Evolutionary conservation across 37 sponge, comb jelly and placozoan genomes (phyloP), one percentile per base, ranked within the genome.

Genomic region (Spongilla lacustris): DNA sequence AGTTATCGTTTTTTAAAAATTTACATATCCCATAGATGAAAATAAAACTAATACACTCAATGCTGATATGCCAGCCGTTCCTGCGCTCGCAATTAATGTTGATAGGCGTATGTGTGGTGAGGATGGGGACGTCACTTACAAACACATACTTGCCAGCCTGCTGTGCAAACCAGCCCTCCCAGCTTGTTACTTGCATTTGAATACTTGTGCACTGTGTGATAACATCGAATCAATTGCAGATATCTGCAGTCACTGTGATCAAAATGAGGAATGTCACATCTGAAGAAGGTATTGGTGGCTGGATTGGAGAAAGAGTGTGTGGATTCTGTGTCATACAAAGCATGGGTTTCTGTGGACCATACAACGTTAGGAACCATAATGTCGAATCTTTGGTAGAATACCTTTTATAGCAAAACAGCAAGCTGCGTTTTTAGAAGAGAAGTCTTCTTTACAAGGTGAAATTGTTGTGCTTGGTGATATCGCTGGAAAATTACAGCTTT

Each of bases 401-500:
- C 36, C 79, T 36, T 79, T 79, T 36, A 79, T 79, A 70, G 80
- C 80, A 50, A 78, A 38, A 28, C 58, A 86, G 73, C 86, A 86
- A 41, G 29, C 70, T 71, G 11, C 27, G 6, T 85, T 78, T 33
- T 36, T 29, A 27, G 66, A 80, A 4, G 22, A 27, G 22, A 88
- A 88, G 35, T 75, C 83, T 31, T n/a, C 36, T 23, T 37, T 87
- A 49, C 28, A 87, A 46, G 81, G 68, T 25, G 81, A 80, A 50
- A 10, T 80, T 33, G 34, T 80, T 13, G 76, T 83, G 26, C 69
- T 76, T 73, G 79, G 73, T 33, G 89, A 83, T 83, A 77, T 83
- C 70, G 69, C 84, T 75, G 23, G 83, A 78, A 27, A 89, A 89
- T 78, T 77, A 87, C 72, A 58, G 67, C n/a, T 86, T 86, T 79